Percentiles rank a stretch among this genome's conserved stretches.
Evolutionary conservation across 2,888 invertebrate species (phyloP).

Genomic region (Polyommatus icarus): DNA sequence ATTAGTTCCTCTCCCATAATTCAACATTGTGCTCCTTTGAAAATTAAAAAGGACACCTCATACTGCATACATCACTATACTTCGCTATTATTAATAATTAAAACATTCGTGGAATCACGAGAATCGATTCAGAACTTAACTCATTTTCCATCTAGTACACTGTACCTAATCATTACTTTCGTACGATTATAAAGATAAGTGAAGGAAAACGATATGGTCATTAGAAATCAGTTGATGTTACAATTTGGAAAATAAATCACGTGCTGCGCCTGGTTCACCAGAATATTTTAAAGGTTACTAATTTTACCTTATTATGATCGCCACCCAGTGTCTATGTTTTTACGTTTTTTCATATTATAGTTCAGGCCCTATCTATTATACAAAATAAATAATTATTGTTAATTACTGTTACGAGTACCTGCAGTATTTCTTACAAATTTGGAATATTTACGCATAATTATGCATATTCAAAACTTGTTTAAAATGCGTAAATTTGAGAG

Average conservation of each 20-base stretch:
- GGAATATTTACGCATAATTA: too few species aligned
- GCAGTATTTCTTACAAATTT: too few species aligned
- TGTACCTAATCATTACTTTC: neutral
- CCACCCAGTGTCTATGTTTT: neutral
- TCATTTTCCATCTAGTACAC: neutral
- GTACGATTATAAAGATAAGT: neutral
- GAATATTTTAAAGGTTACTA: neutral
- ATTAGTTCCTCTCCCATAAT: too few species aligned
- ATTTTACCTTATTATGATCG: neutral
- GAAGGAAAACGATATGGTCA: neutral
- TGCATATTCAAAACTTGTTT: neutral
- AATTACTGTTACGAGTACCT: too few species aligned
- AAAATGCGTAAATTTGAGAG: neutral
- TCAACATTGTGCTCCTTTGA: too few species aligned
- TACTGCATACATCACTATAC: too few species aligned
- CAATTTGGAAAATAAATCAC: neutral
- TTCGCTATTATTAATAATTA: too few species aligned
- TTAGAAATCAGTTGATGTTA: neutral
- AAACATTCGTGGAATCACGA: neutral
- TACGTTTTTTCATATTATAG: too few species aligned
- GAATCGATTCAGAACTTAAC: neutral
- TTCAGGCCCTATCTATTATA: too few species aligned
- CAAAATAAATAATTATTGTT: too few species aligned
- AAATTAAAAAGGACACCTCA: too few species aligned
- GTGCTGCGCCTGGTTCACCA: neutral